Evolutionary conservation across 2,888 invertebrate genomes (phyloP).

Genomic region (Leptopilina syphax): DNA sequence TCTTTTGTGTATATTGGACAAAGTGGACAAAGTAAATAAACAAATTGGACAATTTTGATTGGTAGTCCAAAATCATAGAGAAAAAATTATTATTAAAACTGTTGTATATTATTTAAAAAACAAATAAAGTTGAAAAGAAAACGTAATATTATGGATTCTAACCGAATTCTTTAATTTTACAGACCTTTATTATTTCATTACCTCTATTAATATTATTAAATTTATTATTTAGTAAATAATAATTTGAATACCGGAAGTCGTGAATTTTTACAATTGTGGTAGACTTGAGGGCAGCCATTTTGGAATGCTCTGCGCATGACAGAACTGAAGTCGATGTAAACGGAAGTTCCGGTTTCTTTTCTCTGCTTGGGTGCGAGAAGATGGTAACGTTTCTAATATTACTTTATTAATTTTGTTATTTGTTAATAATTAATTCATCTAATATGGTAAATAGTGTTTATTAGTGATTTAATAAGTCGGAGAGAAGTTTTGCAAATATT

Average conservation of each 20-base stretch:
- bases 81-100: too few species aligned
- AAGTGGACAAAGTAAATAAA: too few species aligned
- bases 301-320: background rate
- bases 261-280: background rate
- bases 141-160: too few species aligned
- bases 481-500: background rate
- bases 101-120: too few species aligned
- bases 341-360: constrained; percentile 26
- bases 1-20: too few species aligned
- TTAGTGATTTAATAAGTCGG: background rate
- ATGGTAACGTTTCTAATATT: background rate
- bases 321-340: background rate
- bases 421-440: background rate
- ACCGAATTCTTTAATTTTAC: too few species aligned
- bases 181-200: too few species aligned
- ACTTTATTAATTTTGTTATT: background rate
- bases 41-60: too few species aligned
- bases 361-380: constrained; percentile 3
- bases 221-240: too few species aligned
- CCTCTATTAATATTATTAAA: too few species aligned
- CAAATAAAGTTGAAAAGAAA: too few species aligned
- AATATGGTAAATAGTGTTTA: constrained; percentile 4
- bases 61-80: too few species aligned
- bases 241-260: background rate
- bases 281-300: background rate